phyloP scores from a whole-genome alignment of 2,888 invertebrate genomes.

The Hyposoter dolosus region DNA sequence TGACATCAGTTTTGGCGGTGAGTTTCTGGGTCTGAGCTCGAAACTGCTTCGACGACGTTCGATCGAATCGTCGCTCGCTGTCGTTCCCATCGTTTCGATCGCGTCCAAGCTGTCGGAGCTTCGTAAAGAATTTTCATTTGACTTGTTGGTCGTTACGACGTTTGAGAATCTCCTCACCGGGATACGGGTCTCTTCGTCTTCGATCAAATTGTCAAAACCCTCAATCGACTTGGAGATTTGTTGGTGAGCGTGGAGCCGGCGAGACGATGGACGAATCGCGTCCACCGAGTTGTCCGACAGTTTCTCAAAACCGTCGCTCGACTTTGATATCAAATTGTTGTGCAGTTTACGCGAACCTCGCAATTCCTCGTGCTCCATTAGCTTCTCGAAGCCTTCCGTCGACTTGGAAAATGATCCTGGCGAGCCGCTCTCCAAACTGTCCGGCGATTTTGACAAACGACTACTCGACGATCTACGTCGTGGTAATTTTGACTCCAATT shows the following conservation, averaged over 20 bases:
- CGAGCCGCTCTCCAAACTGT: conserved; percentile 77
- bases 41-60: conserved; percentile 76
- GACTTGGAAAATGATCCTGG: conserved; percentile 78
- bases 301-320: conserved; percentile 73
- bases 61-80: conserved; percentile 75
- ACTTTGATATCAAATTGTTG: conserved; percentile 76
- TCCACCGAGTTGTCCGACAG: conserved; percentile 57
- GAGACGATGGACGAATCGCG: conserved; percentile 55
- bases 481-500: conserved; percentile 76
- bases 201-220: conserved; percentile 78
- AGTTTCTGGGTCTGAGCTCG: conserved; percentile 74
- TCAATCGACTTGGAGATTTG: conserved; percentile 79
- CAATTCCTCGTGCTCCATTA: conserved; percentile 74
- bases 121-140: conserved; percentile 36
- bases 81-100: conserved; percentile 76
- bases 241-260: conserved; percentile 61
- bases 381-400: conserved; percentile 79
- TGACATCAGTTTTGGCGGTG: conserved; percentile 76
- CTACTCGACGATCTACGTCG: conserved; percentile 78
- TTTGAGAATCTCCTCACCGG: conserved; percentile 58
- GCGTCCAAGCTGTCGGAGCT: conserved; percentile 80
- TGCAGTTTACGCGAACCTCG: conserved; percentile 69
- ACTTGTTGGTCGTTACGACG: conserved; percentile 55
- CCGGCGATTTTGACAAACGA: conserved; percentile 80
- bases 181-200: conserved; percentile 71